Evolutionary conservation across 2,797 vertebrate species (phyloP).

Genomic region (Adelosebastes latens): DNA sequence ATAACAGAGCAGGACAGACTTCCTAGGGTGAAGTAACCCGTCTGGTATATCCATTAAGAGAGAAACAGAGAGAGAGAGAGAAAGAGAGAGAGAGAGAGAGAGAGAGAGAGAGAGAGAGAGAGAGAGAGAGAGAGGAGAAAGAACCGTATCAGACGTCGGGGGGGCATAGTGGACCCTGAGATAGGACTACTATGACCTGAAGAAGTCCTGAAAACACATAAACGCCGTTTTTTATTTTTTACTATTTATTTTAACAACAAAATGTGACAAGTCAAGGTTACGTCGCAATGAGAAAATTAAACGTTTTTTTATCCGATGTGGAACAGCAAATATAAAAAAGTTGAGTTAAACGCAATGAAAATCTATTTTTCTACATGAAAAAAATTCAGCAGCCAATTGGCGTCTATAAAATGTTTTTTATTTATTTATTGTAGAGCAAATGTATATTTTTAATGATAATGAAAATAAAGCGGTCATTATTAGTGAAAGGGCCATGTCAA

Average conservation of each 20-base stretch:
- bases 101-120: not conserved
- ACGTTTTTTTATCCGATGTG: not conserved
- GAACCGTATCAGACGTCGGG: not conserved
- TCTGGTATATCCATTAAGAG: slow-evolving; percentile 69
- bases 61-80: slow-evolving; percentile 1
- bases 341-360: too few relatives aligned
- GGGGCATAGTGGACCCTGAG: not conserved
- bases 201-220: not conserved
- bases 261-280: not conserved
- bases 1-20: slow-evolving; percentile 66
- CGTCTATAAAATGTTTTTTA: not conserved
- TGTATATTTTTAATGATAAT: not conserved
- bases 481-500: not conserved
- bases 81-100: not conserved
- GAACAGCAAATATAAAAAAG: too few relatives aligned
- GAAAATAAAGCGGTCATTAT: not conserved
- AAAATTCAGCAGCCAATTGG: not conserved
- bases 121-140: not conserved
- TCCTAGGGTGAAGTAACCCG: slow-evolving; percentile 63
- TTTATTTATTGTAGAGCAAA: not conserved
- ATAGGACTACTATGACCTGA: not conserved
- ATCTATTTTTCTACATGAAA: not conserved
- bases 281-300: not conserved
- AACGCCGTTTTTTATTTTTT: not conserved
- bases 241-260: not conserved